Percentiles rank a stretch among this genome's conserved stretches.
Conservation (phyloP, 2,888 invertebrate species). For the Argyresthia albistria region DNA sequence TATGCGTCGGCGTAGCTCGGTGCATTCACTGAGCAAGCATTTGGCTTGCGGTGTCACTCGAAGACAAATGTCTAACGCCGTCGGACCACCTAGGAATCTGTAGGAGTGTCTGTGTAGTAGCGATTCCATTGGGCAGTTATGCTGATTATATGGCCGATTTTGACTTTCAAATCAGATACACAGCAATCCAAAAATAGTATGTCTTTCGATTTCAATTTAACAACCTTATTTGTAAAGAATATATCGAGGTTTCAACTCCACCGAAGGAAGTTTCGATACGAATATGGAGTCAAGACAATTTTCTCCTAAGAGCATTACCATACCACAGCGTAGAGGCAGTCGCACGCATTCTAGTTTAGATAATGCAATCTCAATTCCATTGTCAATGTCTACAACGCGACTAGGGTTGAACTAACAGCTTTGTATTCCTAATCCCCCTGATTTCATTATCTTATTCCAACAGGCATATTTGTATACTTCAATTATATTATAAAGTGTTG, state of each 20-base stretch:
- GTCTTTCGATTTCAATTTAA: no score
- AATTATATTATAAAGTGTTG: no score
- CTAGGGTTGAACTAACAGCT: slow-evolving; percentile 14
- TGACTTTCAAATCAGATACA: no score
- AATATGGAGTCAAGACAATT: slow-evolving; percentile 13
- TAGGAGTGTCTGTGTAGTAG: neutral
- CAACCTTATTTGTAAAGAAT: no score
- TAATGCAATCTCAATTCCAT: slow-evolving; percentile 28
- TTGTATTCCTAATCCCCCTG: slow-evolving; percentile 31
- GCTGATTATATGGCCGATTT: no score
- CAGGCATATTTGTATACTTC: slow-evolving; percentile 11
- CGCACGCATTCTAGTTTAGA: slow-evolving; percentile 24
- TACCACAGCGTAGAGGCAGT: slow-evolving; percentile 7
- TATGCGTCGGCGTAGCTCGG: slow-evolving; percentile 11
- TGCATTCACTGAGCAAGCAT: slow-evolving; percentile 24
- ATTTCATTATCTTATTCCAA: slow-evolving; percentile 31
- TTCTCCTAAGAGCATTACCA: slow-evolving; percentile 21
- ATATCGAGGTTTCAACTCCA: no score
- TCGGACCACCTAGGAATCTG: slow-evolving; percentile 25
- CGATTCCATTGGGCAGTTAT: no score
- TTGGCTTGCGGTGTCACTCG: slow-evolving; percentile 23
- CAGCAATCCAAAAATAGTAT: no score
- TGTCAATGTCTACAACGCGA: slow-evolving; percentile 34
- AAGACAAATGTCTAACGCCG: slow-evolving; percentile 28
- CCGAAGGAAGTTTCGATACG: neutral